Conservation (phyloP, 1,140 invertebrate genomes). For the Liolophura sinensis region DNA sequence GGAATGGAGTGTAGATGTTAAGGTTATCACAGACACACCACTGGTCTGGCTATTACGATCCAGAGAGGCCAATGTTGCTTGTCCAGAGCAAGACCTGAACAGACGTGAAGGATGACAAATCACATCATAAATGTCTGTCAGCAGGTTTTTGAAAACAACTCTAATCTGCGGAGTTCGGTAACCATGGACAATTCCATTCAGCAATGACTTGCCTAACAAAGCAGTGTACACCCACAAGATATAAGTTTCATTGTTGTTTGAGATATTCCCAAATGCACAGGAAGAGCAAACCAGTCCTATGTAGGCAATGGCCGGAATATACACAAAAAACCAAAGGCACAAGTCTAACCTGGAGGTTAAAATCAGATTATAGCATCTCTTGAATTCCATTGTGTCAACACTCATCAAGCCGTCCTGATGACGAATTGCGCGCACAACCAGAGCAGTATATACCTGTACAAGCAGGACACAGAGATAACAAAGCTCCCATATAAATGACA, state of each 20-base stretch:
- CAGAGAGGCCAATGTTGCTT: too few species aligned
- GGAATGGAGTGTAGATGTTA: too few species aligned
- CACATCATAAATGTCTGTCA: too few species aligned
- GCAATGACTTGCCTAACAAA: too few species aligned
- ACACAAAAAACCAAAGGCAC: slow-evolving; percentile 23
- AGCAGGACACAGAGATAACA: slow-evolving; percentile 16
- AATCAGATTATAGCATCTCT: slow-evolving; percentile 28
- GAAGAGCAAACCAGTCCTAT: slow-evolving; percentile 15
- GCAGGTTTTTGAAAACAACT: too few species aligned
- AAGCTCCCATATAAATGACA: slow-evolving; percentile 17
- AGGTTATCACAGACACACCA: too few species aligned
- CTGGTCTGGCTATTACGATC: too few species aligned
- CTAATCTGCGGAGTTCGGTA: slow-evolving; percentile 25
- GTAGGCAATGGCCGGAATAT: slow-evolving; percentile 32
- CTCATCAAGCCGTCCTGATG: slow-evolving; percentile 16
- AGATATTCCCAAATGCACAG: slow-evolving; percentile 1
- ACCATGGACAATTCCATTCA: slow-evolving; percentile 21
- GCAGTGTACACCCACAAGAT: too few species aligned
- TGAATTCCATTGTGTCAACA: slow-evolving; percentile 19
- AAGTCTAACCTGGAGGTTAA: slow-evolving; percentile 24
- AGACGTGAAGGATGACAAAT: too few species aligned
- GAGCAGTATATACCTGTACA: slow-evolving; percentile 16
- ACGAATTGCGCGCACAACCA: slow-evolving; percentile 16
- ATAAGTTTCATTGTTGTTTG: too few species aligned
- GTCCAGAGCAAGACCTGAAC: too few species aligned